Evolutionary conservation across 2,113 vertebrate genomes (phyloP).

Genomic region (Sclerurus mexicanus): DNA sequence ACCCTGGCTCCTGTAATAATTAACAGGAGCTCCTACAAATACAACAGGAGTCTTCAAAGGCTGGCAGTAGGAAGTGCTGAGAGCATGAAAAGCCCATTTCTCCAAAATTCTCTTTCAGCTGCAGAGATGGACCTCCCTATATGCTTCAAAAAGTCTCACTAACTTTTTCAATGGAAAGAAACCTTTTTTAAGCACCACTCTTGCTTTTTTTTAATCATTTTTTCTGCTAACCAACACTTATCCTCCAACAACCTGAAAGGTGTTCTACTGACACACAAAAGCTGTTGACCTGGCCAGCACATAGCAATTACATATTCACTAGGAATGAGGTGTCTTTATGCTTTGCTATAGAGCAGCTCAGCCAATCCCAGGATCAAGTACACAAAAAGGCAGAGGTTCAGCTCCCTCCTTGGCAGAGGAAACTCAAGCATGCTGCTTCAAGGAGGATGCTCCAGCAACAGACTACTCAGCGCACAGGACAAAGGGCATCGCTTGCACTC

Average conservation of each 20-base stretch:
- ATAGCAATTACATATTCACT: neutral
- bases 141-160: neutral
- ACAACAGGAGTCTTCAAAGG: neutral
- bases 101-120: neutral
- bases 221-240: neutral
- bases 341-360: neutral
- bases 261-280: neutral
- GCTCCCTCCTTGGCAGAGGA: neutral
- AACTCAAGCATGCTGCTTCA: neutral
- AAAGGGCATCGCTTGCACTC: neutral
- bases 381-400: neutral
- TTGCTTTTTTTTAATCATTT: neutral
- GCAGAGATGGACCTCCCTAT: neutral
- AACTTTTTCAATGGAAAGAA: neutral
- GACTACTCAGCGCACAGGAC: neutral
- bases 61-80: neutral
- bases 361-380: neutral
- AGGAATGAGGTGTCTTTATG: accelerated
- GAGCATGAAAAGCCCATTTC: neutral
- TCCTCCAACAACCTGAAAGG: neutral
- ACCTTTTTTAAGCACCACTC: accelerated
- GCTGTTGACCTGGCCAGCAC: neutral
- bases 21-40: neutral
- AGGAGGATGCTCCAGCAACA: neutral
- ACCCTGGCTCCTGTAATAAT: neutral